A percentile compares a stretch with the other conserved stretches of the same genome.
phyloP scores from a whole-genome alignment of 1,140 invertebrate genomes.

The Lamellibrachia luymesi region DNA sequence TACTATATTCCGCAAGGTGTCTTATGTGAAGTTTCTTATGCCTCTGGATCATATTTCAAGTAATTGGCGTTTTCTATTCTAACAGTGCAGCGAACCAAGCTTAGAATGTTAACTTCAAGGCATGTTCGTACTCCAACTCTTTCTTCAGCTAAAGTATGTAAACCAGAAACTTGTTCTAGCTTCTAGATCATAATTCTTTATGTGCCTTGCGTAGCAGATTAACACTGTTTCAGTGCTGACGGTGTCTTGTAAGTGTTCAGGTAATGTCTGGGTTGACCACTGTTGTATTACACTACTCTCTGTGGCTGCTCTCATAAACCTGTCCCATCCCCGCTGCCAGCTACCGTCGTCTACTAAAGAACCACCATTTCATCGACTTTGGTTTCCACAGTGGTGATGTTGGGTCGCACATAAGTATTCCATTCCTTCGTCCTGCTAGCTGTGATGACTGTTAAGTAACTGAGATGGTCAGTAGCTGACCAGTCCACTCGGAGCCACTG shows the following conservation, averaged over 20 bases:
- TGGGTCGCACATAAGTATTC: neutral
- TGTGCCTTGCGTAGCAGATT: too few relatives aligned
- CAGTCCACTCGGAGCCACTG: neutral
- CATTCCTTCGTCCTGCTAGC: neutral
- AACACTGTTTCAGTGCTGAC: neutral
- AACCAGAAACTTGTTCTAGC: neutral
- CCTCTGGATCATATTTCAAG: neutral
- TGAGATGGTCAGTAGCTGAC: neutral
- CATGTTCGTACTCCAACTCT: neutral
- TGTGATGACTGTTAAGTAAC: neutral
- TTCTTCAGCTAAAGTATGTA: too few relatives aligned
- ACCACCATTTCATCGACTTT: neutral
- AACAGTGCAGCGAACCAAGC: neutral
- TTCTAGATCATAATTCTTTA: too few relatives aligned
- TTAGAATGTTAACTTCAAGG: neutral
- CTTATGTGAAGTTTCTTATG: neutral
- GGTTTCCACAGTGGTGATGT: neutral
- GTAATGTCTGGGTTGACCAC: neutral
- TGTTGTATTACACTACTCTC: neutral
- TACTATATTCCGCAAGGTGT: neutral
- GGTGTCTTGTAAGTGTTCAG: neutral
- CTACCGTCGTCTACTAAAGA: neutral
- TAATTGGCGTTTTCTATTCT: neutral
- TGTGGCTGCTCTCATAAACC: neutral
- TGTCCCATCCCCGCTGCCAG: neutral